These are phyloP conservation scores for Romanogobio albipinnatus DNA, from an alignment of 2,113 vertebrate species.

Conservation along the genomic window DNA sequence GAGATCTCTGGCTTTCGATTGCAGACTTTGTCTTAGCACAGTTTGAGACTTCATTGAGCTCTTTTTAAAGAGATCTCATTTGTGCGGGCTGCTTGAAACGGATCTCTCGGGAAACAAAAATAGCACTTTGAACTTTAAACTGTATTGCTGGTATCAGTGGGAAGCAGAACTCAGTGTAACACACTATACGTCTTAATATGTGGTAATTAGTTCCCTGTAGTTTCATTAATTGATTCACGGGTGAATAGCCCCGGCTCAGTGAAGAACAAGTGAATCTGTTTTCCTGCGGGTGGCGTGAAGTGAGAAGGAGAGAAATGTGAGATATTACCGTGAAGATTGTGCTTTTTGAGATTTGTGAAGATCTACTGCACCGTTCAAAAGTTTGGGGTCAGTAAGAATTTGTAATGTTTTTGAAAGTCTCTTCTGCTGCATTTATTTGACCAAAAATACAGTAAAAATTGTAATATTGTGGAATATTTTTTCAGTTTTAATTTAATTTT, in stretches of 20 bases:
- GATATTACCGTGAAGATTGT: not conserved
- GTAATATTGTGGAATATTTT: too few species aligned
- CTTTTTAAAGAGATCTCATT: not conserved
- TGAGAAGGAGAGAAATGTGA: not conserved
- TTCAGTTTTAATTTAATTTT: too few species aligned
- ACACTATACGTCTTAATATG: conserved; percentile 28
- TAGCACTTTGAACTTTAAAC: conserved; percentile 15
- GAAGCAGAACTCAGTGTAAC: conserved; percentile 19
- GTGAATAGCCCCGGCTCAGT: conserved; percentile 2
- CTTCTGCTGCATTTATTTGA: too few species aligned
- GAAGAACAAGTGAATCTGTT: conserved; percentile 29
- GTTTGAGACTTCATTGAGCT: not conserved
- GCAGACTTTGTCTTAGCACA: too few species aligned
- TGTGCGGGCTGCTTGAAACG: not conserved
- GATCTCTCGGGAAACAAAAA: conserved; percentile 18
- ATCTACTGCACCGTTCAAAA: too few species aligned
- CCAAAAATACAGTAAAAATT: too few species aligned
- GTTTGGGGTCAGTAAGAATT: too few species aligned
- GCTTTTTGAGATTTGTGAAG: too few species aligned
- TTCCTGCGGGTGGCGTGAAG: not conserved
- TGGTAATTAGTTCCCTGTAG: conserved; percentile 37
- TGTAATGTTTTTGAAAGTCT: too few species aligned
- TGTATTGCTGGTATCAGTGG: conserved; percentile 14
- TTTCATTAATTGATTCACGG: conserved; percentile 40
- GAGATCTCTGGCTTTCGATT: not conserved